phyloP scores from a whole-genome alignment of 1,140 invertebrate genomes.

The Trachymyrmex septentrionalis region DNA sequence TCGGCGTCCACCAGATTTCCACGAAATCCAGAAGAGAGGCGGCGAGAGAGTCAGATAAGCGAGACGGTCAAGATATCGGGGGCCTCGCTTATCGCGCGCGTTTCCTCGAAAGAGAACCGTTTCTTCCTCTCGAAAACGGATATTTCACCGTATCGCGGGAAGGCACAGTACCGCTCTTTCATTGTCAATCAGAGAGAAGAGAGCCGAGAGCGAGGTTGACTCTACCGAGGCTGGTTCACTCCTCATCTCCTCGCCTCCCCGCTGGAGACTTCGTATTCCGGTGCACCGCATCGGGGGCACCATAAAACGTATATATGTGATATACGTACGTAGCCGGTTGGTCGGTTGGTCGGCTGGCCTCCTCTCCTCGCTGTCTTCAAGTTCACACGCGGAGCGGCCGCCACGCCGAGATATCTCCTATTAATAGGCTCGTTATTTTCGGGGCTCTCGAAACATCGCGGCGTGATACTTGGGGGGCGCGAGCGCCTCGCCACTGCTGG shows the following conservation, averaged over 20 bases:
- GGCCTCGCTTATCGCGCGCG: not conserved
- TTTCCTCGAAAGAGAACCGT: slow-evolving; percentile 1
- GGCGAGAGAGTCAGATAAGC: not conserved
- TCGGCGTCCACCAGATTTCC: not conserved
- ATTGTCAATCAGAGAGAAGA: not conserved
- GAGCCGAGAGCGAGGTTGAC: not conserved
- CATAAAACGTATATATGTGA: slow-evolving; percentile 50
- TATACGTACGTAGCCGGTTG: slow-evolving; percentile 70
- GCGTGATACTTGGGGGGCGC: not conserved
- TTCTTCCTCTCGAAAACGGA: slow-evolving; percentile 4
- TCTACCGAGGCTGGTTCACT: not conserved
- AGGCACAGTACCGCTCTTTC: slow-evolving; percentile 27
- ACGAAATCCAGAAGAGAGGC: slow-evolving; percentile 39
- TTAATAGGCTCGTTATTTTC: slow-evolving; percentile 78
- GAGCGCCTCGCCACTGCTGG: slow-evolving; percentile 52
- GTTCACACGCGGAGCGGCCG: slow-evolving; percentile 77
- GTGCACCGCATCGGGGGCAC: not conserved
- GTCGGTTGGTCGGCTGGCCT: slow-evolving; percentile 51
- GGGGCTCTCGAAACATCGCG: slow-evolving; percentile 66
- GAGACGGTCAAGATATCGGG: too few species aligned
- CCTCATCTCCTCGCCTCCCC: not conserved
- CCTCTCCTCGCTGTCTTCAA: slow-evolving; percentile 74
- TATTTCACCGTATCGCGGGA: not conserved
- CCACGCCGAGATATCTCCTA: slow-evolving; percentile 74
- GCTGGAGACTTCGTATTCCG: not conserved